Evolutionary conservation across 1,140 invertebrate genomes (phyloP), one percentile per base, ranked within the genome.

Genomic region (Tetragonula clypearis): DNA sequence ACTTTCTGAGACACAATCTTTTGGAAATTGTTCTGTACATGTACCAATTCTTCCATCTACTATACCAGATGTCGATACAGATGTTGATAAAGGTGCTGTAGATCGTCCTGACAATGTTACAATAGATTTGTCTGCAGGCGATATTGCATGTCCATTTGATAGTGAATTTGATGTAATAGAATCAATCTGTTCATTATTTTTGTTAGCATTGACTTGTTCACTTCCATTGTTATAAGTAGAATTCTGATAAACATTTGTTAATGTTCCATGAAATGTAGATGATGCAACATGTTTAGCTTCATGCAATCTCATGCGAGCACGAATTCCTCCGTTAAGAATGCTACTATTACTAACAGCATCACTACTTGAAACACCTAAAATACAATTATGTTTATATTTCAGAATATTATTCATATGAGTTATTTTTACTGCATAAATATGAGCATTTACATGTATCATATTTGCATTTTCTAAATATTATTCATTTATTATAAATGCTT

Each of bases 251-350:
- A 85, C 85, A 87, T 92, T 93, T 35, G 92, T 81, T 19, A 91
- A 91, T 35, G 74, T 14, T 77, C 85, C 94, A 87, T 94, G 93
- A 92, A 90, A 91, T n/a, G 89, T 55, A 56, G 93, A 87, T 11
- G 95, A 91, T 60, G 93, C 87, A 49, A 92, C 87, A 90, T 95
- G 95, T 87, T 96, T 95, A 17, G 90, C 92, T 30, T 95, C 96
- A 60, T 96, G 95, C 76, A 96, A 90, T 90, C 97, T 95, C 88
- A 96, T 95, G 56, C 97, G 95, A 15, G 96, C 97, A 49, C 97
- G 94, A 62, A 98, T 95, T 15, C 97, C 97, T 14, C 96, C 96
- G 93, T 96, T 97, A 30, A 97, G 95, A 89, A 97, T 95, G 91
- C 95, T 96, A 58, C 96, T 95, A 85, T 94, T 94, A 71, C 91